phyloP scores from a whole-genome alignment of 2,797 vertebrate genomes.

The Paedocypris micromegethes region DNA sequence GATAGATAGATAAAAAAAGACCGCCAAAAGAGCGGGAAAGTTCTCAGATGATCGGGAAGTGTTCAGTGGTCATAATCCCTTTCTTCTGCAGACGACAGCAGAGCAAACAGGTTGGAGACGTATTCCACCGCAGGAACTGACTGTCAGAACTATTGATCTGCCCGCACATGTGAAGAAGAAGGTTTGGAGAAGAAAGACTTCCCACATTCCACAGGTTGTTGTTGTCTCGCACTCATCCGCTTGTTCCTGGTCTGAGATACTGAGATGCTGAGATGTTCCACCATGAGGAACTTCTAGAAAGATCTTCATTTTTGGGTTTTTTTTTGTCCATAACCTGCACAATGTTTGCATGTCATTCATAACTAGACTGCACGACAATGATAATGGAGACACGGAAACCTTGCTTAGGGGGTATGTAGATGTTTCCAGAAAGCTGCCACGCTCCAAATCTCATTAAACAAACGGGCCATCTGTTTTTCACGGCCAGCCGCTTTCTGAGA shows the following conservation, averaged over 20 bases:
- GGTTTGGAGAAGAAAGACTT: neutral
- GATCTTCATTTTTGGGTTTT: no score
- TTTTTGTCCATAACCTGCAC: neutral
- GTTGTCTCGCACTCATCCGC: no score
- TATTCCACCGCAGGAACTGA: slow-evolving; percentile 17
- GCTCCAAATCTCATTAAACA: slow-evolving; percentile 36
- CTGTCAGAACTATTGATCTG: slow-evolving; percentile 33
- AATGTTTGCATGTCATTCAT: slow-evolving; percentile 5
- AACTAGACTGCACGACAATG: slow-evolving; percentile 17
- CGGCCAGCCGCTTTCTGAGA: slow-evolving; percentile 19
- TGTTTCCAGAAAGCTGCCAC: slow-evolving; percentile 33
- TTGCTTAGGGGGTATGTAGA: slow-evolving; percentile 25
- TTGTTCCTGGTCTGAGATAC: no score
- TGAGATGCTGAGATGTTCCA: no score
- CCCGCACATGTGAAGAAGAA: slow-evolving; percentile 15
- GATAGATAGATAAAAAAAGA: no score
- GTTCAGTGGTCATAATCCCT: slow-evolving; percentile 26
- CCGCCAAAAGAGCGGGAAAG: no score
- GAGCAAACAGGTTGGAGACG: slow-evolving; percentile 15
- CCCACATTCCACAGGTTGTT: no score
- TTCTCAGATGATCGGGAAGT: slow-evolving; percentile 4
- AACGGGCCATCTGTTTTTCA: slow-evolving; percentile 35
- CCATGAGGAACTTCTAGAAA: no score
- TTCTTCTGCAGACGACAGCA: neutral
- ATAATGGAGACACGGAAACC: slow-evolving; percentile 15